Percentiles rank a stretch among this genome's conserved stretches.
Conservation (phyloP, 2,797 vertebrate species). For the Sebastiscus albofasciatus region DNA sequence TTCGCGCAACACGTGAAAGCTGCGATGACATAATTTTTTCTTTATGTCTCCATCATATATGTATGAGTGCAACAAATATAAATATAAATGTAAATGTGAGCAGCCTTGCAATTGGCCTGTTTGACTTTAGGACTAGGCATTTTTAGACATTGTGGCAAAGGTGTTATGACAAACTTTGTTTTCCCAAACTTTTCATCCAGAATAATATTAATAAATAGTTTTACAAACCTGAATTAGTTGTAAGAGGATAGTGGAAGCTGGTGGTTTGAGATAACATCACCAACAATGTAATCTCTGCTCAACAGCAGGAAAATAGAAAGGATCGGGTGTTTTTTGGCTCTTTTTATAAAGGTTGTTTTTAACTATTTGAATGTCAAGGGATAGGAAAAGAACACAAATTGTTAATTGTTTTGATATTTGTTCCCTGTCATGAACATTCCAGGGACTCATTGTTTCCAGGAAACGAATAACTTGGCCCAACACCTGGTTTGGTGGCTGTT, state of each 20-base stretch:
- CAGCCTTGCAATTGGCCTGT: background rate
- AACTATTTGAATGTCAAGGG: background rate
- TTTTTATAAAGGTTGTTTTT: background rate
- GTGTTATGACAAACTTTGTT: background rate
- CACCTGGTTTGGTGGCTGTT: constrained; percentile 1
- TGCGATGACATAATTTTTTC: rapidly evolving
- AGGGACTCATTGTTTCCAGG: background rate
- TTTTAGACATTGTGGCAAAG: background rate
- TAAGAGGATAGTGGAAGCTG: background rate
- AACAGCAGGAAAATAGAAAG: background rate
- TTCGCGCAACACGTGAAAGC: too few relatives aligned
- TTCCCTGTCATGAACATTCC: background rate
- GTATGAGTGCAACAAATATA: background rate
- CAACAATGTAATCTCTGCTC: constrained; percentile 2
- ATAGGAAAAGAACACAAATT: background rate
- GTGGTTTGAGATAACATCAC: background rate
- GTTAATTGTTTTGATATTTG: background rate
- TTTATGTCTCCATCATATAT: background rate
- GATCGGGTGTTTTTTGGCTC: background rate
- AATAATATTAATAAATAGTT: background rate
- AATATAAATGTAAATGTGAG: background rate
- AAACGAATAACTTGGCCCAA: background rate
- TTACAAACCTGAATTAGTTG: background rate
- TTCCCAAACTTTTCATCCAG: background rate
- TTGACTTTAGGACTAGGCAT: background rate